Base-by-base conservation (phyloP, 2,888 invertebrate species). In the Podabrus alpinus region DNA sequence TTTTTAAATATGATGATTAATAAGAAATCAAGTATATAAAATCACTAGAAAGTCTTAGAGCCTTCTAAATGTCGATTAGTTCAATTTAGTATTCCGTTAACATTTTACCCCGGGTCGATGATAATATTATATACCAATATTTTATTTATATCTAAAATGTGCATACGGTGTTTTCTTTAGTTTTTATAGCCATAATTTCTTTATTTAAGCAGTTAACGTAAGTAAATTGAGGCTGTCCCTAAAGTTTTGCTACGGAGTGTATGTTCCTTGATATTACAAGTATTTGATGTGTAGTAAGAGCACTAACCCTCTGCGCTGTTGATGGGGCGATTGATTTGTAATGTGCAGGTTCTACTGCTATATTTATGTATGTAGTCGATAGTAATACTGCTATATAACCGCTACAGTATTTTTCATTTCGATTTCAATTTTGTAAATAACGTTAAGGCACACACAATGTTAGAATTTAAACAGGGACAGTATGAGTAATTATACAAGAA, bases 401-500 rank as follows among this genome's bases (percentile, higher is more conserved):
- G 3, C 13, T 13, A 3, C 3, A 29, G 29, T 13, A 13, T 11
- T 7, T 45, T 45, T n/a, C n/a, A n/a, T 45, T n/a, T 7, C 7
- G 9, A 45, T 45, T n/a, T 45, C 7, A 45, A 45, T n/a, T 45
- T 45, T 45, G n/a, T 45, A 45, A n/a, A 45, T n/a, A 45, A 45
- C n/a, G 45, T 29, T 29, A 4, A 29, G 29, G 29, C 13, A 5
- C 1, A 29, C 4, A 29, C n/a, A 13, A 13, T 13, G 29, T 13
- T 13, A 29, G n/a, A n/a, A 45, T 45, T 45, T 16, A 9, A 45
- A 59, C 17, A 16, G 3, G n/a, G 4, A 61, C 60, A 24, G 25
- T 15, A 17, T 15, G 62, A 15, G 64, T 15, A 64, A 70, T 70
- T 64, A 29, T 25, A 29, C 24, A 71, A 68, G 68, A 71, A 68